These are phyloP conservation scores for Ennomos fuscantarius DNA, from an alignment of 2,888 invertebrate species.

Conservation along the genomic window DNA sequence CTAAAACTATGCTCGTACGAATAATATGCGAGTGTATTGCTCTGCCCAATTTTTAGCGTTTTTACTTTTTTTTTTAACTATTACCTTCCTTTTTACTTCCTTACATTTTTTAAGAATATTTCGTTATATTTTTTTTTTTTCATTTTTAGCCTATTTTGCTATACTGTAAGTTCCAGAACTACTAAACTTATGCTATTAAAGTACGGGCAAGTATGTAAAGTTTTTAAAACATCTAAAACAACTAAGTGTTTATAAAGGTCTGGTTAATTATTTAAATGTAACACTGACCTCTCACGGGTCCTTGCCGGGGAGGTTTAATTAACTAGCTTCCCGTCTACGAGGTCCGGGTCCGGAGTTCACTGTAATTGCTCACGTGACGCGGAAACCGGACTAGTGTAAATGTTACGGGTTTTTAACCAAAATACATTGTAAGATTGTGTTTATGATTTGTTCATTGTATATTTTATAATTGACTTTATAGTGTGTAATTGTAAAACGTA, in stretches of 20 bases:
- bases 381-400: neutral
- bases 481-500: no score
- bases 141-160: no score
- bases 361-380: constrained; percentile 22
- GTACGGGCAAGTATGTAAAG: constrained; percentile 5
- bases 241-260: constrained; percentile 12
- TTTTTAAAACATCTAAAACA: constrained; percentile 12
- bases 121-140: no score
- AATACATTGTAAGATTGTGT: neutral
- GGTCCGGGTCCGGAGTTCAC: constrained; percentile 1
- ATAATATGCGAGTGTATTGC: no score
- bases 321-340: constrained; percentile 19
- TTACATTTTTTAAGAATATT: no score
- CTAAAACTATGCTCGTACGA: no score
- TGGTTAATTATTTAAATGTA: constrained; percentile 29
- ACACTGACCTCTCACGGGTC: constrained; percentile 26
- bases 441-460: no score
- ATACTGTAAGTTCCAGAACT: neutral
- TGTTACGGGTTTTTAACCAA: neutral
- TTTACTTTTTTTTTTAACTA: no score
- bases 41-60: no score
- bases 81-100: no score
- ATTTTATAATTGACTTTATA: no score
- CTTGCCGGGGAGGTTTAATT: constrained; percentile 18
- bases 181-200: constrained; percentile 4